Conservation (phyloP, 1,140 invertebrate species). For the Lysiphlebus fabarum region DNA sequence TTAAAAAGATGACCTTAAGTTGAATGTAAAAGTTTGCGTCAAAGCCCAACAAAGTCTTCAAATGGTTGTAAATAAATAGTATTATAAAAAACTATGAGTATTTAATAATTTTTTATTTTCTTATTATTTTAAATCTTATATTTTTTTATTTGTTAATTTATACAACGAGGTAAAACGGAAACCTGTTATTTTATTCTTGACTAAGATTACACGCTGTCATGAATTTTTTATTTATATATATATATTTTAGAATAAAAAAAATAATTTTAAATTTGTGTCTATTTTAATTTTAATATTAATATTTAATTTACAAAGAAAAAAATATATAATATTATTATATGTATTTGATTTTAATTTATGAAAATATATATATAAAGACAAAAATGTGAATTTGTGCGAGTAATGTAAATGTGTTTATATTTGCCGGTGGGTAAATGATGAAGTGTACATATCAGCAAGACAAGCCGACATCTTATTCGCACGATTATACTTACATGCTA, state of each 20-base stretch:
- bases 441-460: slow-evolving; percentile 25
- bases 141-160: background rate
- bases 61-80: no score
- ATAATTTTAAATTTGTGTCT: no score
- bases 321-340: background rate
- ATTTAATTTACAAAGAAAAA: no score
- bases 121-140: background rate
- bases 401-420: no score
- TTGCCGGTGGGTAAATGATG: slow-evolving; percentile 20
- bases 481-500: slow-evolving; percentile 33
- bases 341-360: background rate
- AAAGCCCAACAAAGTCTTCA: no score
- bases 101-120: slow-evolving; percentile 3
- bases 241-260: no score
- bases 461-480: slow-evolving; percentile 44
- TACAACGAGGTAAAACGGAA: slow-evolving; percentile 23
- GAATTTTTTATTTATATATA: slow-evolving; percentile 15
- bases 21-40: no score
- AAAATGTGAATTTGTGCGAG: background rate
- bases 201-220: slow-evolving; percentile 53
- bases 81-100: no score
- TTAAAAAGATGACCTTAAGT: no score
- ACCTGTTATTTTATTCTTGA: slow-evolving; percentile 27
- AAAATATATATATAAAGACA: no score
- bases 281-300: no score